Evolutionary conservation across 2,113 vertebrate genomes (phyloP).

Genomic region (Chelonoidis abingdonii): DNA sequence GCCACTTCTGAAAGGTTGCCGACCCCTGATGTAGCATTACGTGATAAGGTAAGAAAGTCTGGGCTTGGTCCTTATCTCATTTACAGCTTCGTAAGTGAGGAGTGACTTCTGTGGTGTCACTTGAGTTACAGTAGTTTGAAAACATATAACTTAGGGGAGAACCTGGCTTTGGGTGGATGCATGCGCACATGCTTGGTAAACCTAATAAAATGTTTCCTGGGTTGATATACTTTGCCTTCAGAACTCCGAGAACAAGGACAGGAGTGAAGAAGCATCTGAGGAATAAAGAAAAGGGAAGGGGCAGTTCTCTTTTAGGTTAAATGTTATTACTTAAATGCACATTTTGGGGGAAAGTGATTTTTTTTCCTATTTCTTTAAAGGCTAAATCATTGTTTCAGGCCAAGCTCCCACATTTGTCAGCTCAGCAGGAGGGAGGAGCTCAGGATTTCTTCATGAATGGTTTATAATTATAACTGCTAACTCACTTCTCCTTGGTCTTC

Average conservation of each 20-base stretch:
- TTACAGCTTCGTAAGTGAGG: neutral
- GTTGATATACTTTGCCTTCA: neutral
- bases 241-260: neutral
- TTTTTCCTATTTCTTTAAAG: neutral
- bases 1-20: too few species aligned
- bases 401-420: neutral
- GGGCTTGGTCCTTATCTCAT: neutral
- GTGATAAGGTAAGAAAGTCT: neutral
- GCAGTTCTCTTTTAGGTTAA: neutral
- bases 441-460: neutral
- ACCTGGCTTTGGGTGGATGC: neutral
- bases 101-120: neutral
- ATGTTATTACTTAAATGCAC: neutral
- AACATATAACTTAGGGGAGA: neutral
- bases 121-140: neutral
- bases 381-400: fast-evolving
- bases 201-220: neutral
- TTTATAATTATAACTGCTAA: neutral
- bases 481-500: neutral
- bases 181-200: neutral
- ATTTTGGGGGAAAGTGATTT: neutral
- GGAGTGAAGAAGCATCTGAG: neutral
- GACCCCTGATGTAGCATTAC: too few species aligned
- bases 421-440: neutral
- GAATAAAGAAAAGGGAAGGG: neutral